These are phyloP conservation scores for Aepyceros melampus DNA, from an alignment of 2,113 vertebrate genomes.

Conservation along the genomic window DNA sequence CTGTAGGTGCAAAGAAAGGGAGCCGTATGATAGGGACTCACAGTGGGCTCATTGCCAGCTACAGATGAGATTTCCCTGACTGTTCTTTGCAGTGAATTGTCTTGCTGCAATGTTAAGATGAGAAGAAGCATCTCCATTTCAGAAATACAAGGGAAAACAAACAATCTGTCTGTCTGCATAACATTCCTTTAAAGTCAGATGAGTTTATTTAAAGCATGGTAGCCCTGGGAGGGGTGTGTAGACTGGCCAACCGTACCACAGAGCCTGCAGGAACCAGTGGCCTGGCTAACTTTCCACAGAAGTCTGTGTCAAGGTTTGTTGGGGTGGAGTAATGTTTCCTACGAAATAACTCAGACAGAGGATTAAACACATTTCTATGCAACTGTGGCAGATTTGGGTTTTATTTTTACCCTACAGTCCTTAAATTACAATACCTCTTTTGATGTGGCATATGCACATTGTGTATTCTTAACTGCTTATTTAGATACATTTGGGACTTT, in stretches of 20 bases:
- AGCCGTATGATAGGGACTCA: neutral
- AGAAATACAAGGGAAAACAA: constrained; percentile 31
- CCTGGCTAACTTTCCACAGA: constrained; percentile 36
- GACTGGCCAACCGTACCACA: neutral
- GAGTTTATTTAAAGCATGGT: constrained; percentile 45
- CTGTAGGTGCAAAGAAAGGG: neutral
- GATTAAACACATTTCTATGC: constrained; percentile 64
- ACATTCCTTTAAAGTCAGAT: constrained; percentile 23
- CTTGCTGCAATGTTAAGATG: neutral
- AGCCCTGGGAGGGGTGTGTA: neutral
- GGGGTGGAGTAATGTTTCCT: constrained; percentile 50
- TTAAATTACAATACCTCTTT: constrained; percentile 51
- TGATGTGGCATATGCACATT: constrained; percentile 55
- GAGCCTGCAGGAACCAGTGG: neutral
- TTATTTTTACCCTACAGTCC: constrained; percentile 57
- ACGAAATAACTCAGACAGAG: constrained; percentile 26
- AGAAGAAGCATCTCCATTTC: constrained; percentile 29
- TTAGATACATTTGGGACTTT: constrained; percentile 49
- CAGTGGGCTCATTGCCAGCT: neutral
- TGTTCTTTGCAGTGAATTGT: neutral
- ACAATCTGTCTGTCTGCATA: neutral
- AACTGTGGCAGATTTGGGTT: constrained; percentile 63
- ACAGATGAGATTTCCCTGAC: neutral
- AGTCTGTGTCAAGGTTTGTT: constrained; percentile 34
- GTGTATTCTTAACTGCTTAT: constrained; percentile 41